phyloP scores from a whole-genome alignment of 1,140 invertebrate species.

The Penaeus indicus region DNA sequence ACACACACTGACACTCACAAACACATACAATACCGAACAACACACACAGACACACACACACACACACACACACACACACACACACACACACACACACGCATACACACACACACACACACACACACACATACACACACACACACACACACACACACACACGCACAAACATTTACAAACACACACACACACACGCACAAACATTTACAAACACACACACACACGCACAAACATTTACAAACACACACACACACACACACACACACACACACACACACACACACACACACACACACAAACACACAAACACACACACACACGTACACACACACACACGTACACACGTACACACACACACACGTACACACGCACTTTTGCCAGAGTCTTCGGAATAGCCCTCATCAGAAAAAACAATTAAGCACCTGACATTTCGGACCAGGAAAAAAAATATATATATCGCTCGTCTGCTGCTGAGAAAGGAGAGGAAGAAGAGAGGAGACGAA shows the following conservation, averaged over 20 bases:
- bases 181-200: too few relatives aligned
- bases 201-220: not conserved
- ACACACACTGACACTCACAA: not conserved
- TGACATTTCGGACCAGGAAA: too few relatives aligned
- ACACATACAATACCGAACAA: not conserved
- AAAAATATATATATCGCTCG: too few relatives aligned
- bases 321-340: slow-evolving; percentile 33
- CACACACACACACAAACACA: not conserved
- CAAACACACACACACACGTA: slow-evolving; percentile 30
- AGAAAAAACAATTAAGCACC: too few relatives aligned
- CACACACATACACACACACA: not conserved
- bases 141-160: not conserved
- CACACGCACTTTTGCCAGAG: not conserved
- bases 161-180: not conserved
- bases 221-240: not conserved
- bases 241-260: not conserved
- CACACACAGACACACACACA: not conserved
- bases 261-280: not conserved
- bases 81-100: not conserved
- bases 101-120: not conserved
- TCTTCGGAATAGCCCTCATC: not conserved
- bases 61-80: too few relatives aligned
- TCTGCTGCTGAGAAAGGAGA: too few relatives aligned
- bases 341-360: slow-evolving; percentile 26
- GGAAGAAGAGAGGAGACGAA: too few relatives aligned